A percentile compares a stretch with the other conserved stretches of the same genome.
These are phyloP conservation scores for Oncorhynchus clarkii DNA, from an alignment of 2,113 vertebrate species.

Conservation along the genomic window DNA sequence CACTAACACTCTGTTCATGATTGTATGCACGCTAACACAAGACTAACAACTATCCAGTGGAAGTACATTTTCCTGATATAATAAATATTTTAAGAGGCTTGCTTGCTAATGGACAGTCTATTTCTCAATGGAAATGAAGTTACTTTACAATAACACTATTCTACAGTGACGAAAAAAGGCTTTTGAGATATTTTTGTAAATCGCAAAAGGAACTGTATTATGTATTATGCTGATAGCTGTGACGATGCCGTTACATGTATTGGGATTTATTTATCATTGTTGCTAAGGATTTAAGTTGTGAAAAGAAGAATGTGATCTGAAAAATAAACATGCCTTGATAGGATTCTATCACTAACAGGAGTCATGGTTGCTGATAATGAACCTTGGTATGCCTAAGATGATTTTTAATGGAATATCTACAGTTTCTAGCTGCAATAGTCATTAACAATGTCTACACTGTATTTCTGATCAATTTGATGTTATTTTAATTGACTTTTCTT, in stretches of 20 bases:
- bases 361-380: no score
- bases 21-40: constrained; percentile 14
- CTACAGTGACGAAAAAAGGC: background rate
- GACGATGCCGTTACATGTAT: no score
- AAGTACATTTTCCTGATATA: background rate
- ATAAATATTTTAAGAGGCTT: background rate
- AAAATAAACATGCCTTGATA: background rate
- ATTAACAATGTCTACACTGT: no score
- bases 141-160: background rate
- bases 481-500: no score
- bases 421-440: no score
- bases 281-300: no score
- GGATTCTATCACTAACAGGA: no score
- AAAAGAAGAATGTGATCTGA: no score
- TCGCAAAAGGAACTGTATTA: background rate
- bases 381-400: no score
- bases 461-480: no score
- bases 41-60: background rate
- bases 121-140: background rate
- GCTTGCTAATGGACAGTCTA: constrained; percentile 17
- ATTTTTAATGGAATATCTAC: no score
- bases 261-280: no score
- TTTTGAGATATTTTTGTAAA: background rate
- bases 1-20: background rate
- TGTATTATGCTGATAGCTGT: constrained; percentile 3